Evolutionary conservation across 1,140 invertebrate species (phyloP).

Genomic region (Caenorhabditis inopinata): DNA sequence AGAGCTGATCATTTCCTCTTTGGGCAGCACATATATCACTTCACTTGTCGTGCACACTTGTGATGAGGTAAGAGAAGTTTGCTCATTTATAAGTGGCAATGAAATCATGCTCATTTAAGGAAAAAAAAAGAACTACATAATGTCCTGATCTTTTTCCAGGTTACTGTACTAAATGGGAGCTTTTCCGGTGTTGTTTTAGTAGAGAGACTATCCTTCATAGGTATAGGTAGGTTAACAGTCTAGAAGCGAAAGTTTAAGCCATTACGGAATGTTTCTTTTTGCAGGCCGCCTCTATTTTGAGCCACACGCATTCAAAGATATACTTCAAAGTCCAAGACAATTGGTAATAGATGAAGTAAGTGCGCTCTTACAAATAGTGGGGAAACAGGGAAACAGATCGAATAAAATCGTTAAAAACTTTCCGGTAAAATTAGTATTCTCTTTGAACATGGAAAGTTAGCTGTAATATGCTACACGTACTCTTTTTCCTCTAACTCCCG

Average conservation of each 20-base stretch:
- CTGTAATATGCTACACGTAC: not conserved
- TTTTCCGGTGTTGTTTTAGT: not conserved
- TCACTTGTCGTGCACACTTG: constrained; percentile 33
- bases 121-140: too few species aligned
- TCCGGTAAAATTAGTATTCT: too few species aligned
- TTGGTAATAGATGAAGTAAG: constrained; percentile 10
- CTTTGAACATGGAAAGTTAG: constrained; percentile 1
- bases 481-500: not conserved
- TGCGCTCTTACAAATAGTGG: too few species aligned
- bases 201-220: not conserved
- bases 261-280: not conserved
- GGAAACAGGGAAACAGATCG: too few species aligned
- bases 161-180: constrained; percentile 13
- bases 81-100: too few species aligned
- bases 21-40: constrained; percentile 30
- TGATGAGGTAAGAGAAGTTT: not conserved
- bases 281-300: not conserved
- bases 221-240: not conserved
- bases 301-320: constrained; percentile 14
- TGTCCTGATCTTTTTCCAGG: not conserved
- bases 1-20: constrained; percentile 31
- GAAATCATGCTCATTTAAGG: too few species aligned
- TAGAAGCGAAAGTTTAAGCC: not conserved
- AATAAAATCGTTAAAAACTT: too few species aligned
- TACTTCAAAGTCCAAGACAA: constrained; percentile 1